Conservation (phyloP, 1,140 invertebrate genomes). For the Ylistrum balloti region DNA sequence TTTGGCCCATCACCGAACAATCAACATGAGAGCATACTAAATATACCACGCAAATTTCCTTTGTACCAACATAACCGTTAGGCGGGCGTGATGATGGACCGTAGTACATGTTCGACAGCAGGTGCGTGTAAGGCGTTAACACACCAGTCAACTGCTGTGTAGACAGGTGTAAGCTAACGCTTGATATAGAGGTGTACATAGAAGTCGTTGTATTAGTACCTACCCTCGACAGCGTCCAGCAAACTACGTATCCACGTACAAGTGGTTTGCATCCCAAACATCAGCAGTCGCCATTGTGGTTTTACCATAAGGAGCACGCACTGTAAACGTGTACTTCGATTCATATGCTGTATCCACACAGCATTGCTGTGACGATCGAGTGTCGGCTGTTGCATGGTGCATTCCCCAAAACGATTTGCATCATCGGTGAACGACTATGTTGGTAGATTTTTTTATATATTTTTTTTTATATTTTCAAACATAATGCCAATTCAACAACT, state of each 20-base stretch:
- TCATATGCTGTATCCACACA: not conserved
- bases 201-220: not conserved
- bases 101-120: not conserved
- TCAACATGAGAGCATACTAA: not conserved
- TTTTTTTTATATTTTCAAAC: too few relatives aligned
- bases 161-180: too few relatives aligned
- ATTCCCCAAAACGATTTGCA: too few relatives aligned
- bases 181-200: too few relatives aligned
- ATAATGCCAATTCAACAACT: too few relatives aligned
- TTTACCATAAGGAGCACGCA: conserved; percentile 14
- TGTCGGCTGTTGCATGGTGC: too few relatives aligned
- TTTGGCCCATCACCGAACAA: not conserved
- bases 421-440: too few relatives aligned
- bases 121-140: not conserved
- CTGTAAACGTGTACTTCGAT: conserved; percentile 7
- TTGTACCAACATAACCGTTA: not conserved
- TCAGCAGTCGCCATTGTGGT: conserved; percentile 3
- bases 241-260: not conserved
- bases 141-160: not conserved
- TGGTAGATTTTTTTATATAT: too few relatives aligned
- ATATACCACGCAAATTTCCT: not conserved
- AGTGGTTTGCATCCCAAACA: conserved; percentile 1
- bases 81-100: not conserved
- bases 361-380: too few relatives aligned
- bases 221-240: conserved; percentile 20